Conservation (phyloP, 2,113 vertebrate genomes). For the Hippocampus barbouri region DNA sequence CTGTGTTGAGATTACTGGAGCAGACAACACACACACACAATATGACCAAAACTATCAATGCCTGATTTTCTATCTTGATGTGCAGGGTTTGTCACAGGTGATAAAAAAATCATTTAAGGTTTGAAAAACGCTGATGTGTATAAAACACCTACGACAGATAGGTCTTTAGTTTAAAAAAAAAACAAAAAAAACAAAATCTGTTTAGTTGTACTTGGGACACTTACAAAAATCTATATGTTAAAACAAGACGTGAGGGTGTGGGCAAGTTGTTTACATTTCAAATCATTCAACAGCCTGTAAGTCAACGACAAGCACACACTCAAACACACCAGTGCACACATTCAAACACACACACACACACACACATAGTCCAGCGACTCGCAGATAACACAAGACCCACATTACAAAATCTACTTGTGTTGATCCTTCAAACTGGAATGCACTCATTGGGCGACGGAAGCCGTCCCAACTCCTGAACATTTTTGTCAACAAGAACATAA, state of each 20-base stretch:
- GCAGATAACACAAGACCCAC: neutral
- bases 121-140: no score
- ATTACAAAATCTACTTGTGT: neutral
- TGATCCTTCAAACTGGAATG: neutral
- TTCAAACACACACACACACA: neutral
- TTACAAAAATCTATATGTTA: neutral
- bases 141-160: no score
- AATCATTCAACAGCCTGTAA: conserved; percentile 7
- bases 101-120: no score
- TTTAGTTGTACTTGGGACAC: neutral
- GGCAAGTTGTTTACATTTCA: neutral
- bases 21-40: no score
- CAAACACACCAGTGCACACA: conserved; percentile 1
- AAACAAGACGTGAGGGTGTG: neutral
- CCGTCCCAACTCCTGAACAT: neutral
- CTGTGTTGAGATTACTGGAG: no score
- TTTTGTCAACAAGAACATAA: neutral
- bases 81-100: no score
- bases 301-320: neutral
- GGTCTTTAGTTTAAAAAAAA: neutral
- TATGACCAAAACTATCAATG: no score
- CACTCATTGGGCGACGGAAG: conserved; percentile 5
- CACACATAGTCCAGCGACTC: neutral
- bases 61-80: no score
- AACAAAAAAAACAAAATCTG: neutral